Conservation (phyloP, 2,113 vertebrate genomes). For the Tetrao urogallus region DNA sequence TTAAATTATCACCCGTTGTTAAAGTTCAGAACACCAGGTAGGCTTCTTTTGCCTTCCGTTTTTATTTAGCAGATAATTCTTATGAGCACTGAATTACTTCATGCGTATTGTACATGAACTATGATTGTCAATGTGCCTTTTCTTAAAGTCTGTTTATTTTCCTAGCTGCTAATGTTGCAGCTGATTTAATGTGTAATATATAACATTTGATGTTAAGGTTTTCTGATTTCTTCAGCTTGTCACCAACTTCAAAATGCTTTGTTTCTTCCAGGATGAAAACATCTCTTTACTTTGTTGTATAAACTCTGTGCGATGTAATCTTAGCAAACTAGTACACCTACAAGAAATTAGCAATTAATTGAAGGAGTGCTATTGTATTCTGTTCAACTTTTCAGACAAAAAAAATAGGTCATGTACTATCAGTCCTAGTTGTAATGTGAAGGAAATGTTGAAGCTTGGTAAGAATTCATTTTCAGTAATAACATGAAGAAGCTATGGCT, state of each 20-base stretch:
- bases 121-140: not conserved
- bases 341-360: not conserved
- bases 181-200: not conserved
- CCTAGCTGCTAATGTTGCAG: not conserved
- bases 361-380: not conserved
- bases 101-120: not conserved
- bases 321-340: not conserved
- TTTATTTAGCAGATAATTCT: not conserved
- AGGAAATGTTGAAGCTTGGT: not conserved
- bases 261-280: not conserved
- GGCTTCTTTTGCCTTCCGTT: not conserved
- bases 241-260: not conserved
- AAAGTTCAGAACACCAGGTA: not conserved
- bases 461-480: not conserved
- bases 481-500: not conserved
- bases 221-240: not conserved
- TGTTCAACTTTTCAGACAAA: not conserved
- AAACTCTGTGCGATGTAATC: not conserved
- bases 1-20: not conserved
- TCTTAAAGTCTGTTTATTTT: not conserved
- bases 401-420: not conserved
- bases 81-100: not conserved
- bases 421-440: not conserved
- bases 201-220: not conserved
- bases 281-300: not conserved